These are phyloP conservation scores for Dascillus cervinus DNA, from an alignment of 2,888 invertebrate species.

Conservation along the genomic window DNA sequence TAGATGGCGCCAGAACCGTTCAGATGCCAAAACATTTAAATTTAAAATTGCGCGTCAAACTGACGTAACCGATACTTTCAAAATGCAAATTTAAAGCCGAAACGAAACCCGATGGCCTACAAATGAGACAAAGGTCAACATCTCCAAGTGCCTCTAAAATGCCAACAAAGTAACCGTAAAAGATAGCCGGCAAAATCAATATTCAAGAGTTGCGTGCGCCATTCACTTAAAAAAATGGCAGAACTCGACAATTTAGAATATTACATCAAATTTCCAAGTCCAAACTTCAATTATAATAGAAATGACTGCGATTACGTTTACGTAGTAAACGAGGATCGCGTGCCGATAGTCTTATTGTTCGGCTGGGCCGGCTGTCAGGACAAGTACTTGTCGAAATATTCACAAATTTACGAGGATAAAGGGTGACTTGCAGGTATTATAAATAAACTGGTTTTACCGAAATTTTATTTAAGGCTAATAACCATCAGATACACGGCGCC, in stretches of 20 bases:
- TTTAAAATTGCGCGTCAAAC: too few species aligned
- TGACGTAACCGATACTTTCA: too few species aligned
- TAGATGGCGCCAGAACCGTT: too few species aligned
- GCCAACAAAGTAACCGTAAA: too few species aligned
- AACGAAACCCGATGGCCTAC: too few species aligned
- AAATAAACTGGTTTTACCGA: neutral
- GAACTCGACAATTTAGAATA: constrained; percentile 50
- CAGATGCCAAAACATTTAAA: too few species aligned
- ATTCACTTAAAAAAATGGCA: too few species aligned
- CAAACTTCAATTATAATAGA: constrained; percentile 40
- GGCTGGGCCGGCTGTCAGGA: constrained; percentile 79
- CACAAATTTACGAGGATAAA: constrained; percentile 66
- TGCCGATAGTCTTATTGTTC: constrained; percentile 62
- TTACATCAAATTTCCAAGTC: constrained; percentile 55
- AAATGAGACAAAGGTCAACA: too few species aligned
- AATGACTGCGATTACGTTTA: constrained; percentile 48
- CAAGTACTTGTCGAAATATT: constrained; percentile 69
- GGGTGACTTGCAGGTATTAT: constrained; percentile 46
- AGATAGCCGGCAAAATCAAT: too few species aligned
- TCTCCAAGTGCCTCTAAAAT: too few species aligned
- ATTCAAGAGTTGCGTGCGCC: too few species aligned
- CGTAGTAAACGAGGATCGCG: constrained; percentile 52
- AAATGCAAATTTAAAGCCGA: too few species aligned
- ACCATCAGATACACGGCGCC: constrained; percentile 66
- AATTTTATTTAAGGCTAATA: constrained; percentile 50